These are phyloP conservation scores for Taphrorychus bicolor DNA, from an alignment of 2,888 invertebrate genomes.

Conservation along the genomic window DNA sequence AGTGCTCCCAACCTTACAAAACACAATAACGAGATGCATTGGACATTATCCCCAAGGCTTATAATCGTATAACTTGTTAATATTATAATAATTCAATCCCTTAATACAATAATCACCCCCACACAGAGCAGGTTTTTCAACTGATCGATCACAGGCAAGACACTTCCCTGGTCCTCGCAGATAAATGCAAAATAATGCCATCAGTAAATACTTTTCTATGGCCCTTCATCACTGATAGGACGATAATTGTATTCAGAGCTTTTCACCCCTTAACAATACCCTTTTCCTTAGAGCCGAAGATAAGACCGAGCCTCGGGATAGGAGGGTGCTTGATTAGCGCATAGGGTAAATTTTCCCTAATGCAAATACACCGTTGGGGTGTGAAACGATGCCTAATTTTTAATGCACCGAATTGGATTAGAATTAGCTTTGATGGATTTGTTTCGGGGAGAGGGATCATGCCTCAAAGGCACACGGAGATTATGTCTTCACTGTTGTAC, in stretches of 20 bases:
- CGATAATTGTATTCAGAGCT: constrained; percentile 4
- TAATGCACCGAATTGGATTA: constrained; percentile 21
- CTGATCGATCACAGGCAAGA: not conserved
- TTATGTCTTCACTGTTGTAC: too few relatives aligned
- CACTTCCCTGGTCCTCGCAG: not conserved
- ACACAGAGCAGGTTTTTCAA: too few relatives aligned
- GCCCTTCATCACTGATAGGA: not conserved
- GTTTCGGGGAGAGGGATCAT: not conserved
- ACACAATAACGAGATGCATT: too few relatives aligned
- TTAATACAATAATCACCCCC: too few relatives aligned
- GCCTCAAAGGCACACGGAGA: not conserved
- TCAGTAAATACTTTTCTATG: not conserved
- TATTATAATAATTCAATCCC: too few relatives aligned
- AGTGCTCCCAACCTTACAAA: too few relatives aligned
- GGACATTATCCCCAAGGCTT: too few relatives aligned
- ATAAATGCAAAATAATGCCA: not conserved
- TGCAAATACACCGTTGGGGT: constrained; percentile 12
- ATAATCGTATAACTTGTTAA: too few relatives aligned
- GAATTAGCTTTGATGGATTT: constrained; percentile 12
- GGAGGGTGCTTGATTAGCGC: not conserved
- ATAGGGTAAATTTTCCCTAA: constrained; percentile 4
- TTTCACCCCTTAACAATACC: not conserved
- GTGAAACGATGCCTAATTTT: constrained; percentile 28
- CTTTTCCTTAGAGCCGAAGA: constrained; percentile 5
- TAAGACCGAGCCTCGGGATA: constrained; percentile 1